phyloP scores from a whole-genome alignment of 2,113 vertebrate species.

The Oryzias woworae region DNA sequence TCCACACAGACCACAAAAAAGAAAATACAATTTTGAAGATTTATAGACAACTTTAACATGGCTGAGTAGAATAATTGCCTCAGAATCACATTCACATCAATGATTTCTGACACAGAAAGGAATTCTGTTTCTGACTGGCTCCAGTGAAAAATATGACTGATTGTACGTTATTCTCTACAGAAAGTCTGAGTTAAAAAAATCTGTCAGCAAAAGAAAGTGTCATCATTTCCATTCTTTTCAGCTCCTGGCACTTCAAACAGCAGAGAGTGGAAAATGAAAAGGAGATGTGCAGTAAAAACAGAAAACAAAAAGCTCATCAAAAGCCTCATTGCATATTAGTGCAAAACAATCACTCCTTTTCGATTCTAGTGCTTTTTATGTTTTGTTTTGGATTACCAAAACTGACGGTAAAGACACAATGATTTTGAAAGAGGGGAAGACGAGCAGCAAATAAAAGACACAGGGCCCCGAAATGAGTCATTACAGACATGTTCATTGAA shows the following conservation, averaged over 20 bases:
- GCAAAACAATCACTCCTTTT: slow-evolving; percentile 53
- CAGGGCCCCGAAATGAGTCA: slow-evolving; percentile 30
- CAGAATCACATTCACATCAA: no score
- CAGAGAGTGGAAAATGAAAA: slow-evolving; percentile 25
- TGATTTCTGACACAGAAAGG: no score
- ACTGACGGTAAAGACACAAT: slow-evolving; percentile 46
- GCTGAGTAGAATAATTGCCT: slow-evolving; percentile 4
- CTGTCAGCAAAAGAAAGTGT: slow-evolving; percentile 16
- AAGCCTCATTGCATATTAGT: slow-evolving; percentile 55
- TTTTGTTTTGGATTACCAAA: slow-evolving; percentile 38
- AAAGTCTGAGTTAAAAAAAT: slow-evolving; percentile 32
- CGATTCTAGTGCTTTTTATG: slow-evolving; percentile 38
- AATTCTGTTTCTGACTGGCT: no score
- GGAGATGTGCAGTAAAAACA: slow-evolving; percentile 35
- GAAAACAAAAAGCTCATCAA: slow-evolving; percentile 51
- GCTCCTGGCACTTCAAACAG: slow-evolving; percentile 26
- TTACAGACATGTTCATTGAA: slow-evolving; percentile 54
- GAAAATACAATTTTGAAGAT: slow-evolving; percentile 35
- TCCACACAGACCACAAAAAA: slow-evolving; percentile 51
- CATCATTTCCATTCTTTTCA: slow-evolving; percentile 28
- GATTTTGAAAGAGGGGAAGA: slow-evolving; percentile 24
- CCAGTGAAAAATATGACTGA: no score
- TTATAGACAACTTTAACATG: slow-evolving; percentile 65
- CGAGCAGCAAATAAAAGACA: slow-evolving; percentile 16
- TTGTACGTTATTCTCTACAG: not conserved